Base-by-base conservation (phyloP, 2,888 invertebrate species). In the Xanthostigma xanthostigma region DNA sequence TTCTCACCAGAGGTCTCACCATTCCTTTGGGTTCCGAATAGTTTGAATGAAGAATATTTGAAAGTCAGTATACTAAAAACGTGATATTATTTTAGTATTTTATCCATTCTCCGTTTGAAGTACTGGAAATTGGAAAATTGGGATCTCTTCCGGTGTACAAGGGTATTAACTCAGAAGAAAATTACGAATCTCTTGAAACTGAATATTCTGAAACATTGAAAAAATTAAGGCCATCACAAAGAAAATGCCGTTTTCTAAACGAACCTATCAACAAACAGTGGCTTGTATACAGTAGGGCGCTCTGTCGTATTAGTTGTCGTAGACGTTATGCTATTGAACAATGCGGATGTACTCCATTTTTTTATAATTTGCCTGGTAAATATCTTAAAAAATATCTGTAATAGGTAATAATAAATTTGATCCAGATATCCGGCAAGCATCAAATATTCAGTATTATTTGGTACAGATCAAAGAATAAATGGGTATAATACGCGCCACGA, bases 311-410 rank as follows among this genome's bases (percentile, higher is more conserved):
- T 47, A 58, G 69, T 1, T 81, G 79, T 55, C 63, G 78, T 10
- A 73, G 72, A 54, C 61, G 63, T 34, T 51, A 75, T 9, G 71
- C 75, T 0, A 49, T 71, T 40, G 61, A 71, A 43, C 56, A 71
- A 4, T 79, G 80, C 53, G 73, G 72, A 1, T 80, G 80, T 56
- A 68, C 66, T 33, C 79, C 79, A 0, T 77, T 74, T 53, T 79
- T 77, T 57, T 78, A 79, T 53, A 72, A 72, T 55, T 69, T 73
- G 56, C 70, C 76, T 73, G 62, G 55, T 11, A 39, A 12, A 39
- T 13, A 12, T 46, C 8, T 36, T 10, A 35, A 36, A 35, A 9
- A 35, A 11, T 35, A 9, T 12, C 13, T 43, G 3, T 5, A n/a
- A n/a, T n/a, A n/a, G 17, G 17, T 45, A 45, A 12, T 11, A 45